A percentile compares a stretch with the other conserved stretches of the same genome.
phyloP scores from a whole-genome alignment of 2,888 invertebrate genomes.

The Phytoseiulus persimilis region DNA sequence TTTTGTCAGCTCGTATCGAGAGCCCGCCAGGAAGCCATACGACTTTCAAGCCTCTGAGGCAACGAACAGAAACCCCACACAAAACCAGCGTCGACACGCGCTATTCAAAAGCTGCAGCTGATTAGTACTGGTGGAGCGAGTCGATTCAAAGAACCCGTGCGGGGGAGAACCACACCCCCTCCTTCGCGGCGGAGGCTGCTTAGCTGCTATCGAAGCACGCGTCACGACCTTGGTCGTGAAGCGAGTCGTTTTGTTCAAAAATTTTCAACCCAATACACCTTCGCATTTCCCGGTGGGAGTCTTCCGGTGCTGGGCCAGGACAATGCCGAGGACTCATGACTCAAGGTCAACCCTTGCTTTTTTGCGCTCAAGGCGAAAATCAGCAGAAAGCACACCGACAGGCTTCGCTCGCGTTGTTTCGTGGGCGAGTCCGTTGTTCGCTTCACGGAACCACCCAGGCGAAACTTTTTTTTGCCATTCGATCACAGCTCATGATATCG shows the following conservation, averaged over 20 bases:
- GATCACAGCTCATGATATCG: not conserved
- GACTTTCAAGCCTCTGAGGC: not conserved
- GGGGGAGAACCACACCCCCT: not conserved
- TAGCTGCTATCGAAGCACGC: not conserved
- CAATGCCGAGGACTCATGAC: not conserved
- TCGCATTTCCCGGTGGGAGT: constrained; percentile 5
- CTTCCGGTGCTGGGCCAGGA: not conserved
- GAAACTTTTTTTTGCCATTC: not conserved
- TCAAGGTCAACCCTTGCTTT: not conserved
- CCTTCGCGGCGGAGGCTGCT: not conserved
- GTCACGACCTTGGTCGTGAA: not conserved
- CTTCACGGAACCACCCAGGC: not conserved
- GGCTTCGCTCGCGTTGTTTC: not conserved
- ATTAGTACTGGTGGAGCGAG: not conserved
- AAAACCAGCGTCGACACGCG: not conserved
- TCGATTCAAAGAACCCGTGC: not conserved
- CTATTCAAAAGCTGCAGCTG: not conserved
- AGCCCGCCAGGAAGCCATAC: not conserved
- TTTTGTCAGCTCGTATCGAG: not conserved
- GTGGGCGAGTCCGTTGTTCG: not conserved
- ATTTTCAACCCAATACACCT: not conserved
- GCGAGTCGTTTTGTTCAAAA: not conserved
- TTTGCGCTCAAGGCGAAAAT: not conserved
- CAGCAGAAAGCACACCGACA: not conserved
- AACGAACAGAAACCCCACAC: not conserved